phyloP scores from a whole-genome alignment of 2,113 vertebrate species.

The Gopherus evgoodei region DNA sequence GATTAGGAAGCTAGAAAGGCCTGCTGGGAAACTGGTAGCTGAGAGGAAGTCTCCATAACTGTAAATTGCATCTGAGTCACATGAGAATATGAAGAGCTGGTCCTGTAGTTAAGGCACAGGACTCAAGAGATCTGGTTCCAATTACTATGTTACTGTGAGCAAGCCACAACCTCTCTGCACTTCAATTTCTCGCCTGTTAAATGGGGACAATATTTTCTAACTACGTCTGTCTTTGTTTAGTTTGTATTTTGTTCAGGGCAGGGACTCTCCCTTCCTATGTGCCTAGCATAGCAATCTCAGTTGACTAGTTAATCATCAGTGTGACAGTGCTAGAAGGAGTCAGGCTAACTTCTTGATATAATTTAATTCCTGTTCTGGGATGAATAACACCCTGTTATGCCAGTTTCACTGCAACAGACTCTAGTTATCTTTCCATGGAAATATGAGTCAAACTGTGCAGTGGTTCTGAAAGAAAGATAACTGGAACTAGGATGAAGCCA shows the following conservation, averaged over 20 bases:
- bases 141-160: background rate
- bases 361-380: conserved; percentile 52
- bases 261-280: background rate
- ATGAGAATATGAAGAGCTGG: background rate
- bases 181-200: background rate
- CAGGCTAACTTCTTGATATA: accelerated
- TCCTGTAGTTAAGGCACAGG: background rate
- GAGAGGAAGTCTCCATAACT: background rate
- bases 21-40: background rate
- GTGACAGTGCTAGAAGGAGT: background rate
- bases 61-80: background rate
- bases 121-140: background rate
- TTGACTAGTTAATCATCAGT: background rate
- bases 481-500: conserved; percentile 9
- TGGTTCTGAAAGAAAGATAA: background rate
- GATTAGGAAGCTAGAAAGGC: background rate
- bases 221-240: background rate
- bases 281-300: background rate
- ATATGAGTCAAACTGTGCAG: background rate
- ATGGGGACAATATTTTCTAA: background rate
- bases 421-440: conserved; percentile 57
- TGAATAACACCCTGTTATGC: conserved; percentile 49
- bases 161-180: background rate
- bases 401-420: conserved; percentile 32
- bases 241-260: background rate